Base-by-base conservation (phyloP, 2,113 vertebrate genomes). In the Paradoxurus hermaphroditus region DNA sequence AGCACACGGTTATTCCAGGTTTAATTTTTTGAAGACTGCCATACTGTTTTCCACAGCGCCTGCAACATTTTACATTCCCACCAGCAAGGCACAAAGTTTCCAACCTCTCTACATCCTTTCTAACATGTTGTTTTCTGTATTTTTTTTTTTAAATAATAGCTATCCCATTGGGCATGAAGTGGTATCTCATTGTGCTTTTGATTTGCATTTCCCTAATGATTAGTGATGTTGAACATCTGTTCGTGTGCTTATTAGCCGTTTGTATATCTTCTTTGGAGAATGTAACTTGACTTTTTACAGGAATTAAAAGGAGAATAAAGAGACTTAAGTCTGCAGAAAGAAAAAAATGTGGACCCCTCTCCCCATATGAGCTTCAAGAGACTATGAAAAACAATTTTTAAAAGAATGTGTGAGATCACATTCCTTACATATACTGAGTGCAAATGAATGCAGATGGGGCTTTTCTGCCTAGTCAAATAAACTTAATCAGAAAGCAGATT, bases 401-500 rank as follows among this genome's bases (percentile, higher is more conserved):
- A 63, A 94, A 93, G 41, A 70, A 87, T 44, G 31, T 87, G 39
- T 41, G 78, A n/a, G 67, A 78, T 93, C 34, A n/a, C 39, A 62
- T 96, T 88, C 36, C 72, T 84, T 97, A 77, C 13, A 79, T 70
- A 79, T n/a, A 75, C 51, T 81, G 62, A 56, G 82, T 96, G 53
- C 62, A 90, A 94, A 96, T 90, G 49, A 91, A 94, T 77, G 39
- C 70, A 82, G 87, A 90, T 86, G 75, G 12, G 19, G 46, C 72
- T 78, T 83, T 67, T 95, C 96, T 56, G 65, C 25, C 82, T 86
- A 67, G 63, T 96, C 92, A 95, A 88, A 90, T 89, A 82, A 89
- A 94, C 72, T 67, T 81, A 86, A 95, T 97, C 79, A 92, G 85
- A 86, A 92, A 94, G n/a, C 86, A 96, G 70, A 97, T 90, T 97